phyloP scores from a whole-genome alignment of 2,888 invertebrate species.

The Caenorhabditis wallacei region DNA sequence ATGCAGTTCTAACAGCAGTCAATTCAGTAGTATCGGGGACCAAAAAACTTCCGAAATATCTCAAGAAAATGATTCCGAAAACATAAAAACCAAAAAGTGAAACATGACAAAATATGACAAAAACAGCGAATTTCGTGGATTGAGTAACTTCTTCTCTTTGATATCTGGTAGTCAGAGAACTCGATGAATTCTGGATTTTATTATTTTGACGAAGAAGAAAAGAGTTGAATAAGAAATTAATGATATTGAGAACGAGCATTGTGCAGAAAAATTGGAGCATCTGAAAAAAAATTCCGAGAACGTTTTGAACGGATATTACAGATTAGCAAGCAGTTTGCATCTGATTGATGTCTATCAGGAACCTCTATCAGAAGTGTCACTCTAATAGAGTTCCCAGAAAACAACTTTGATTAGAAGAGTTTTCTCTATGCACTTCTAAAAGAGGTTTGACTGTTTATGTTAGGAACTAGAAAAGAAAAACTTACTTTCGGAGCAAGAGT shows the following conservation, averaged over 20 bases:
- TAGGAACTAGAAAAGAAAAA: no score
- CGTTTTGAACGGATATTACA: no score
- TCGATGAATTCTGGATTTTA: conserved; percentile 4
- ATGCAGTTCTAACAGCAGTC: neutral
- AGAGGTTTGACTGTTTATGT: no score
- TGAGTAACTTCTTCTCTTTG: conserved; percentile 36
- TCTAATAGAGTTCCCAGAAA: no score
- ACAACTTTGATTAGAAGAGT: no score
- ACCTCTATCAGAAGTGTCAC: no score
- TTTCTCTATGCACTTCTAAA: no score
- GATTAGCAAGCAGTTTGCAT: no score
- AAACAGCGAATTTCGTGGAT: conserved; percentile 22
- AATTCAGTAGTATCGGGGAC: conserved; percentile 1
- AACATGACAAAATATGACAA: conserved; percentile 35
- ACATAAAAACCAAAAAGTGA: conserved; percentile 28
- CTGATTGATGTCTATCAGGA: no score
- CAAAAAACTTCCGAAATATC: conserved; percentile 2
- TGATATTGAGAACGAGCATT: neutral
- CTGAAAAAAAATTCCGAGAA: conserved; percentile 9
- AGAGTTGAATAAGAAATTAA: conserved; percentile 11
- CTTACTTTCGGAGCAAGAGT: neutral
- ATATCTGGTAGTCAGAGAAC: conserved; percentile 20
- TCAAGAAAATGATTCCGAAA: neutral
- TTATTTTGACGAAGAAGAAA: neutral
- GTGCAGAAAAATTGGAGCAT: conserved; percentile 1